Base-by-base conservation (phyloP, 2,888 invertebrate species). In the Cheiracanthium punctorium region DNA sequence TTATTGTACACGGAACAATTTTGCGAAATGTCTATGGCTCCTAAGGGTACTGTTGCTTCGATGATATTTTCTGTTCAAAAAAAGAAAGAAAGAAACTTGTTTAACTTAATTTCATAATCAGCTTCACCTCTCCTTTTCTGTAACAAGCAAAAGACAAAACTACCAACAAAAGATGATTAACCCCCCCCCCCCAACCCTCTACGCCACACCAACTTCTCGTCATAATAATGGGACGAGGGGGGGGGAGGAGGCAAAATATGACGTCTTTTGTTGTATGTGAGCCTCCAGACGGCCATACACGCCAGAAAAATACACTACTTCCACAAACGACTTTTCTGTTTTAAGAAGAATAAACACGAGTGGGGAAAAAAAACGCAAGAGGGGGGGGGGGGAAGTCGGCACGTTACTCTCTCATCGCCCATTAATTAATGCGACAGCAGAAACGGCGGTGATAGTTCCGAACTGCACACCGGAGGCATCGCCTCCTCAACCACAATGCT, bases 371-470 rank as follows among this genome's bases (percentile, higher is more conserved):
- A 58, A 58, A 24, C 1, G 24, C 7, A 48, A 2, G 1, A 37
- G 7, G 37, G 37, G 37, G 10, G 10, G 37, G n/a, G n/a, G n/a
- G n/a, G 12, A 12, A 37, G 37, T 37, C 48, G 48, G 2, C 2
- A 37, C 2, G 48, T n/a, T 58, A 58, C 24, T 24, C 58, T 58
- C 58, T 24, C 30, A 30, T 30, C 43, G 29, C 43, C 82, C 76
- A 82, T 76, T 84, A 84, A 84, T 84, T 77, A 84, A 84, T 77
- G 77, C 52, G 77, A 77, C 82, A 76, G 77, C 77, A 75, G 72
- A 77, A 58, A 58, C 58, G 1, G 58, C 72, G 82, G 37, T 73
- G 48, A 72, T 82, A 28, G 71, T 24, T 24, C 4, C 58, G 58
- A 58, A 58, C 20, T 58, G 4, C 58, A 17, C 58, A 58, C 58